Evolutionary conservation across 2,797 vertebrate species (phyloP).

Genomic region (Danio kyathit): DNA sequence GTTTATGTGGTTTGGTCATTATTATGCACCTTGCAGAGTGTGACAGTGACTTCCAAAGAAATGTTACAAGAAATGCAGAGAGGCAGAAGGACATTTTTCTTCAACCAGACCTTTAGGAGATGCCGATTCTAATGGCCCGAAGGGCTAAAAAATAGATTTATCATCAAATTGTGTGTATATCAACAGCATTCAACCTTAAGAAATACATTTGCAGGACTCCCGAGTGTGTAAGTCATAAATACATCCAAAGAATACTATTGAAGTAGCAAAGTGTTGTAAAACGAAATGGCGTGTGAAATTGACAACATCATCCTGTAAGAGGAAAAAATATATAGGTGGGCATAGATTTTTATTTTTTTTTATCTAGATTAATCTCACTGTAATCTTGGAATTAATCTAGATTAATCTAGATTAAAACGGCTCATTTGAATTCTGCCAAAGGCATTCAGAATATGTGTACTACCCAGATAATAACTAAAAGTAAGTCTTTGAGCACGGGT

Average conservation of each 20-base stretch:
- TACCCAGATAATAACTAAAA: too few species aligned
- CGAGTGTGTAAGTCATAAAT: neutral
- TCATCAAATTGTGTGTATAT: neutral
- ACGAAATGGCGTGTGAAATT: neutral
- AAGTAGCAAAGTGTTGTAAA: neutral
- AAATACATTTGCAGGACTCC: neutral
- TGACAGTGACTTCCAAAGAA: constrained; percentile 21
- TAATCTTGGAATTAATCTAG: too few species aligned
- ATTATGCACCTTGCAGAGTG: neutral
- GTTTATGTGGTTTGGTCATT: neutral
- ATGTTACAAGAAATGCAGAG: constrained; percentile 9
- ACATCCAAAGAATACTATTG: neutral
- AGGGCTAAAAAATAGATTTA: neutral
- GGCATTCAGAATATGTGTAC: too few species aligned
- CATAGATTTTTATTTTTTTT: too few species aligned
- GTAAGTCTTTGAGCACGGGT: too few species aligned
- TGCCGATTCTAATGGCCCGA: neutral
- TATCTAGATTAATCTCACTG: too few species aligned
- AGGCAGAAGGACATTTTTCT: constrained; percentile 1
- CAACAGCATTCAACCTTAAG: neutral
- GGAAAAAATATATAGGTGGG: neutral
- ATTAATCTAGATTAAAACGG: too few species aligned
- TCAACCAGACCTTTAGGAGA: neutral
- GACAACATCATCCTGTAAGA: too few species aligned
- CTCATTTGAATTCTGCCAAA: too few species aligned